A percentile compares a stretch with the other conserved stretches of the same genome.
These are phyloP conservation scores for Liodrosophila aerea DNA, from an alignment of 2,888 invertebrate species.

Conservation along the genomic window DNA sequence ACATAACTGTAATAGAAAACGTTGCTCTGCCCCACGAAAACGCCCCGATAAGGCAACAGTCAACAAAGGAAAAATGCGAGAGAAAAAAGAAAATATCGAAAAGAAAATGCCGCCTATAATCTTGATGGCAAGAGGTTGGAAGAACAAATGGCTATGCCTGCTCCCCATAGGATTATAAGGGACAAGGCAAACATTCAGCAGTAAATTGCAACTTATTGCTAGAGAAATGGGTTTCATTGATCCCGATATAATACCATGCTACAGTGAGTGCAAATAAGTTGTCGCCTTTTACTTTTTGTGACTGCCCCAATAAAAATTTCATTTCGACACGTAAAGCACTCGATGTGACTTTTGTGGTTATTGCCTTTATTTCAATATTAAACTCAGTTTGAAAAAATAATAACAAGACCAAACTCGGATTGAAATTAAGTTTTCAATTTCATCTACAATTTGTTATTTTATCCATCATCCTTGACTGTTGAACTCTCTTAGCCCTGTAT, in stretches of 20 bases:
- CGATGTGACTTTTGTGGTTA: neutral
- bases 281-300: neutral
- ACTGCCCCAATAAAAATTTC: neutral
- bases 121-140: neutral
- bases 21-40: neutral
- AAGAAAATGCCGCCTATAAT: neutral
- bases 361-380: constrained; percentile 1
- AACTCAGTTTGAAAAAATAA: neutral
- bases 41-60: constrained; percentile 5
- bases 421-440: too few species aligned
- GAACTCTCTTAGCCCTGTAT: too few species aligned
- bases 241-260: constrained; percentile 10
- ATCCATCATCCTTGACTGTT: too few species aligned
- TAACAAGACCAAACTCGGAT: too few species aligned
- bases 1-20: constrained; percentile 28
- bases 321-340: neutral
- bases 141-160: constrained; percentile 7
- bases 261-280: neutral
- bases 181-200: constrained; percentile 2
- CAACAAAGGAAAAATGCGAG: constrained; percentile 7
- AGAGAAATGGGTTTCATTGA: constrained; percentile 29
- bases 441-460: too few species aligned
- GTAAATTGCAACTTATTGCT: constrained; percentile 36
- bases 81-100: constrained; percentile 1
- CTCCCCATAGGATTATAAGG: constrained; percentile 10